Evolutionary conservation across 2,113 vertebrate species (phyloP).

Genomic region (Lepisosteus osseus): DNA sequence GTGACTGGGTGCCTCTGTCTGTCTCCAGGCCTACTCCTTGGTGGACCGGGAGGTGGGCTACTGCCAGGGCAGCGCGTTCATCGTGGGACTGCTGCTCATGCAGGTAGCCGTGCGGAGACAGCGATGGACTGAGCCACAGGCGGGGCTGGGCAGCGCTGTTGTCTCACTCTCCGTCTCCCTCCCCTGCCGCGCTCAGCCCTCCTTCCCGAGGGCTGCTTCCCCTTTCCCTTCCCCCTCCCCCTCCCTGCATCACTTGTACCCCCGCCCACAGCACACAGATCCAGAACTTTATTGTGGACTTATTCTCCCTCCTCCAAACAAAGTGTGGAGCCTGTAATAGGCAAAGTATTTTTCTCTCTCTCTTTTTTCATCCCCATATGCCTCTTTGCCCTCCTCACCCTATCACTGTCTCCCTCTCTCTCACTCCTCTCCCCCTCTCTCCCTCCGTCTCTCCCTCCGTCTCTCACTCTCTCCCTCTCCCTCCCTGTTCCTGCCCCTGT

Average conservation of each 20-base stretch:
- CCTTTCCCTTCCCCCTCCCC: no score
- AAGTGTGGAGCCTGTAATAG: no score
- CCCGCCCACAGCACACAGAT: no score
- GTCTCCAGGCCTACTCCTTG: constrained; percentile 81
- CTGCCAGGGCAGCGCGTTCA: constrained; percentile 95
- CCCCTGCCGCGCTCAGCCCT: constrained; percentile 44
- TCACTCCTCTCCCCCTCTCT: background rate
- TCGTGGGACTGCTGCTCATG: constrained; percentile 93
- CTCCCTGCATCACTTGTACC: no score
- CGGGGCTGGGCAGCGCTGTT: background rate
- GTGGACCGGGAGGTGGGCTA: constrained; percentile 93
- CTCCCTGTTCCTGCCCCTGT: background rate
- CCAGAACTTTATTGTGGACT: no score
- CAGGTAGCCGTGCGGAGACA: constrained; percentile 65
- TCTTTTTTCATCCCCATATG: no score
- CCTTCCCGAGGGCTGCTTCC: no score
- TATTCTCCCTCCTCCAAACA: no score
- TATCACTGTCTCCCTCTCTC: background rate
- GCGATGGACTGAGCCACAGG: background rate
- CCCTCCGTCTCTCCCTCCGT: background rate
- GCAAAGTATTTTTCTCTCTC: no score
- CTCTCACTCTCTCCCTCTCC: background rate
- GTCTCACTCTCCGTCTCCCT: background rate
- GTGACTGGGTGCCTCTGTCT: constrained; percentile 19
- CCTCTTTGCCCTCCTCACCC: background rate